Base-by-base conservation (phyloP, 2,888 invertebrate genomes). In the Melinaea marsaeus region DNA sequence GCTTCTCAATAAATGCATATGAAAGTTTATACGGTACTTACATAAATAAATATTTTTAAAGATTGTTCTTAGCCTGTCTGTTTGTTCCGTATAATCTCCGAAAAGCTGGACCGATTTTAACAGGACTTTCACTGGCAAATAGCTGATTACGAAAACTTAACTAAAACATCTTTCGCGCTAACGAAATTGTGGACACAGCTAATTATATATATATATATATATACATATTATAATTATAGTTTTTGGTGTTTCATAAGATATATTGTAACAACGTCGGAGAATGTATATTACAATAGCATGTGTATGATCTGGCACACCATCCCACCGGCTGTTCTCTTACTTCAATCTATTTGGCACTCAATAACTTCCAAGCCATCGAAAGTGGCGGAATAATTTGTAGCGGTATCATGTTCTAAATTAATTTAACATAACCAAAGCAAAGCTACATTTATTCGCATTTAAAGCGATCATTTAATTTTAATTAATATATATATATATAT, bases 321-420 rank as follows among this genome's bases (percentile, higher is more conserved):
- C 71, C 69, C 71, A 64, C 69, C 89, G 86, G 88, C 87, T 89
- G 88, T 84, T 86, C 76, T 79, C 74, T 76, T 77, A 76, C 79
- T 83, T 88, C 87, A 88, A 76, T 82, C 81, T 79, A 83, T 79
- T 89, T 88, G 90, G 88, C 89, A 90, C 86, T 78, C 85, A 80
- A 85, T 85, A 84, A 85, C 81, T 85, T 81, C 82, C 77, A 75
- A 71, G 76, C 71, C 75, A 73, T 76, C 76, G 74, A 76, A 72
- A 81, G 79, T 80, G 79, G 78, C 76, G 78, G 75, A 80, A 83
- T 86, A 81, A 84, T 85, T 83, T 85, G 83, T 83, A 66, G 57
- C 62, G 58, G 63, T 63, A 69, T 58, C 55, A 57, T 42, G 48
- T 65, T 58, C 13, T 22, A 55, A 66, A 68, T 63, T 69, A 69